phyloP scores from a whole-genome alignment of 2,797 vertebrate genomes.

The Muscicapa comitata region DNA sequence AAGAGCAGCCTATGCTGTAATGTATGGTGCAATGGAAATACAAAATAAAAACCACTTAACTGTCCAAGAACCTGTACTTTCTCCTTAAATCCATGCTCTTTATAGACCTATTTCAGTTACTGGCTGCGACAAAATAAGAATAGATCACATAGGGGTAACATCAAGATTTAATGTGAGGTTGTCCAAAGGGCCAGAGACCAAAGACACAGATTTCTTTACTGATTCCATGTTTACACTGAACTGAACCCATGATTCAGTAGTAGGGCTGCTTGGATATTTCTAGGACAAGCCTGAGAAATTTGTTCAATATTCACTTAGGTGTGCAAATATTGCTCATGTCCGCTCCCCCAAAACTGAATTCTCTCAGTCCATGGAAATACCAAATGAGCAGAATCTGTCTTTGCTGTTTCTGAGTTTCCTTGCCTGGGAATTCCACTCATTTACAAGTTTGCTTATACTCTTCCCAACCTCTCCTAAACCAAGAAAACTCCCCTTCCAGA shows the following conservation, averaged over 20 bases:
- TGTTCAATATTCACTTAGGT: background rate
- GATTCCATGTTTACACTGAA: background rate
- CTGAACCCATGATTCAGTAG: background rate
- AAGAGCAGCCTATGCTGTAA: background rate
- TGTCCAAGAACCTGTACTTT: background rate
- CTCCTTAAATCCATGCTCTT: background rate
- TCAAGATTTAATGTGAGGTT: background rate
- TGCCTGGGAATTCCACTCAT: background rate
- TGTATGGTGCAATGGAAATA: background rate
- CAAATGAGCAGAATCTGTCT: background rate
- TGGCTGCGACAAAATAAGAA: background rate
- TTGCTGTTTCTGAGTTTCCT: background rate
- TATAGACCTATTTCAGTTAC: background rate
- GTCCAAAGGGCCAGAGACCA: background rate
- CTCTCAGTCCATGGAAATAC: background rate
- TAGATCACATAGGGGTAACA: background rate
- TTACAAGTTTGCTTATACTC: background rate
- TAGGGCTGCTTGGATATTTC: background rate
- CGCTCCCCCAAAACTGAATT: background rate
- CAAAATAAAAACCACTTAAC: background rate
- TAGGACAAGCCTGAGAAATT: background rate
- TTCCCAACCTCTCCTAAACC: background rate
- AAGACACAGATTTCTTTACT: background rate
- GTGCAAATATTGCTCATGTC: background rate
- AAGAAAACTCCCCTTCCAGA: background rate